Percentiles rank a stretch among this genome's conserved stretches.
Evolutionary conservation across 2,797 vertebrate genomes (phyloP).

Genomic region (Adrianichthys oophorus): DNA sequence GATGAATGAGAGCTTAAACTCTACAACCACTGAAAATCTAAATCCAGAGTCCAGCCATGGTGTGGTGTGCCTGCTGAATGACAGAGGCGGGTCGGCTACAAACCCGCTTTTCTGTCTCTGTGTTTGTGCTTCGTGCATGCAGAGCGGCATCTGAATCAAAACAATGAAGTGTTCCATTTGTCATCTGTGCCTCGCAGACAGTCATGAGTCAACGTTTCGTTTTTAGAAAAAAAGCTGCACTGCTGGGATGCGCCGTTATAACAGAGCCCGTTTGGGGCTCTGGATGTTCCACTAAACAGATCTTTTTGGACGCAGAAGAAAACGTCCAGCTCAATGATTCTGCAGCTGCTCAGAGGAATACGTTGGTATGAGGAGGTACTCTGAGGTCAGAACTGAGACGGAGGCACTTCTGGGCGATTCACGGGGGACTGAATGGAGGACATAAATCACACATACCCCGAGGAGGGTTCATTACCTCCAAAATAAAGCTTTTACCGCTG

Average conservation of each 20-base stretch:
- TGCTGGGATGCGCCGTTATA: background rate
- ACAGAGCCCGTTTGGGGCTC: background rate
- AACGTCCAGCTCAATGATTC: background rate
- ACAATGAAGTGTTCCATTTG: background rate
- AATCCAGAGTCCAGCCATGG: too few relatives aligned
- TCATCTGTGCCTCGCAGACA: background rate
- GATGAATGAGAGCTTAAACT: constrained; percentile 24
- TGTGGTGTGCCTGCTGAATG: too few relatives aligned
- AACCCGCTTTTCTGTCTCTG: too few relatives aligned
- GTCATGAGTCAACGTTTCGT: constrained; percentile 1
- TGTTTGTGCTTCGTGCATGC: too few relatives aligned
- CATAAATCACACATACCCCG: constrained; percentile 64
- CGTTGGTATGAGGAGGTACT: constrained; percentile 39
- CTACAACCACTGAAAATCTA: background rate
- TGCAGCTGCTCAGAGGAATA: background rate
- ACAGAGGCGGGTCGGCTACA: too few relatives aligned
- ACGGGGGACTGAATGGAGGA: constrained; percentile 56
- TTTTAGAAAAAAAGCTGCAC: constrained; percentile 3
- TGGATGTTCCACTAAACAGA: background rate
- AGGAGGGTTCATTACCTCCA: constrained; percentile 65
- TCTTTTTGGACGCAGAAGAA: background rate
- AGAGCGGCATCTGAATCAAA: too few relatives aligned
- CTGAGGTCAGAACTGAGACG: constrained; percentile 57
- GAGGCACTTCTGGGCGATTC: constrained; percentile 58
- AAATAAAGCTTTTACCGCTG: constrained; percentile 71